These are phyloP conservation scores for Coptotermes formosanus DNA, from an alignment of 1,140 invertebrate genomes.

Conservation along the genomic window DNA sequence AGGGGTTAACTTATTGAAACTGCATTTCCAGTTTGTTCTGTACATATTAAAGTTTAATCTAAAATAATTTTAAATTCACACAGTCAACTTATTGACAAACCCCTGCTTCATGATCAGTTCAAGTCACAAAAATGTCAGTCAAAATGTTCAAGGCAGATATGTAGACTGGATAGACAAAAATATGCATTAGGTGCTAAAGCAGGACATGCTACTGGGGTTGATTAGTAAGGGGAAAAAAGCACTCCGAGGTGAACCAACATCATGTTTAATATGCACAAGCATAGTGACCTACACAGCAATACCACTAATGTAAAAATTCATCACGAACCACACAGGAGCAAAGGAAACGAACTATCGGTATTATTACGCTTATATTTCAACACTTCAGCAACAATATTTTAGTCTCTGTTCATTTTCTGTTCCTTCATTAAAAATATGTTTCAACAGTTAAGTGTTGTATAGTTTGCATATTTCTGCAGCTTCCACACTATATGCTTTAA, in stretches of 20 bases:
- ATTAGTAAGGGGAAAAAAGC: not conserved
- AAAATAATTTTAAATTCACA: no score
- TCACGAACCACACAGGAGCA: not conserved
- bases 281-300: constrained; percentile 11
- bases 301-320: constrained; percentile 5
- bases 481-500: not conserved
- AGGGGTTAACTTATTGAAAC: no score
- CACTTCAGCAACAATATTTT: not conserved
- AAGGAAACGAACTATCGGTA: not conserved
- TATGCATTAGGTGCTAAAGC: no score
- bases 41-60: no score
- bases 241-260: not conserved
- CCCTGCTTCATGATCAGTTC: no score
- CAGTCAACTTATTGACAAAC: no score
- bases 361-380: not conserved
- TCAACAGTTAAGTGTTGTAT: not conserved
- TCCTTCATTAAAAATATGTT: not conserved
- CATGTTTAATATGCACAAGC: not conserved
- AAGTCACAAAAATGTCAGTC: no score
- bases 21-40: no score
- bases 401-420: not conserved
- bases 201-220: no score
- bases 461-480: not conserved
- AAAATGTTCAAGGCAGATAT: no score
- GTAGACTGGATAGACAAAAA: no score